phyloP scores from a whole-genome alignment of 1,140 invertebrate species.

The Thaumatotibia leucotreta region DNA sequence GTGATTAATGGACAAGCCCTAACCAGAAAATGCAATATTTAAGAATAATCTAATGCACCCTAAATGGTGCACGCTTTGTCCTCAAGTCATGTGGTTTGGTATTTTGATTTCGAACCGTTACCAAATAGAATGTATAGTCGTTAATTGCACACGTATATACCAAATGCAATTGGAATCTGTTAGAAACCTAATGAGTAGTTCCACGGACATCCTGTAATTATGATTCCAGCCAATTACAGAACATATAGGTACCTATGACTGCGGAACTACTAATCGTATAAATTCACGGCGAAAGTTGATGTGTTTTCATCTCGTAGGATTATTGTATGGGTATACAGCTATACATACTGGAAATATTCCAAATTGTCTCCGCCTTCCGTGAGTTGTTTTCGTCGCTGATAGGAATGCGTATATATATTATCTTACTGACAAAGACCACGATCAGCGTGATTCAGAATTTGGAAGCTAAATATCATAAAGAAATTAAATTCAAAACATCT shows the following conservation, averaged over 20 bases:
- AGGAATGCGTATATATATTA: no score
- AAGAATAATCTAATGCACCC: no score
- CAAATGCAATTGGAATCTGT: neutral
- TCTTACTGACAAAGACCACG: no score
- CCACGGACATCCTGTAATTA: neutral
- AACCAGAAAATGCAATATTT: no score
- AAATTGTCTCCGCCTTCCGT: no score
- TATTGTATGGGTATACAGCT: neutral
- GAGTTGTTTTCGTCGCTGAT: no score
- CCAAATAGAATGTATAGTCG: neutral
- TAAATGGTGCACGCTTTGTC: no score
- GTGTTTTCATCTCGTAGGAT: neutral
- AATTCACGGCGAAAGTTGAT: neutral
- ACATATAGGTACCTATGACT: neutral
- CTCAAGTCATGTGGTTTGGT: neutral
- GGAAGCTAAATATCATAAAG: no score
- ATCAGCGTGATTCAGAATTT: no score
- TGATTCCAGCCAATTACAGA: neutral
- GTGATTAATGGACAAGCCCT: no score
- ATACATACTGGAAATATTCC: no score
- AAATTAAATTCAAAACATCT: no score
- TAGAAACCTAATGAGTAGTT: neutral
- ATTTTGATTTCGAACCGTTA: neutral
- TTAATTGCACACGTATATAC: neutral
- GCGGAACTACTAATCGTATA: neutral